Conservation (phyloP, 2,113 vertebrate species). For the Ophiodon elongatus region DNA sequence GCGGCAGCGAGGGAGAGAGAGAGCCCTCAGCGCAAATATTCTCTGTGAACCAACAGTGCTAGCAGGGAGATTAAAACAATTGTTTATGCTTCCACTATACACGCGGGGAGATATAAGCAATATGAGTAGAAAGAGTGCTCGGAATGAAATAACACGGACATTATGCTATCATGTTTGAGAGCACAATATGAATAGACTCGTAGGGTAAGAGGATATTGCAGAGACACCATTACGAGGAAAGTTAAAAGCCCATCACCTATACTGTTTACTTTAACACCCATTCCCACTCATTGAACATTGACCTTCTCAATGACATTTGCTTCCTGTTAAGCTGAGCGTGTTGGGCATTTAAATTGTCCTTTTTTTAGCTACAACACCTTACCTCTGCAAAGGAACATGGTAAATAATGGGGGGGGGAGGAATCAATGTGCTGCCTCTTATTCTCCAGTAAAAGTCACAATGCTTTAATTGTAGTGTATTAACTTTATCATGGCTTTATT, state of each 20-base stretch:
- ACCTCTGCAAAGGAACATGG: slow-evolving; percentile 18
- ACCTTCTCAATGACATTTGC: slow-evolving; percentile 72
- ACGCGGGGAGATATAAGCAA: slow-evolving; percentile 7
- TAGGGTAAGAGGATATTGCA: not conserved
- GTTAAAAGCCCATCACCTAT: slow-evolving; percentile 39
- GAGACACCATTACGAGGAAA: slow-evolving; percentile 9
- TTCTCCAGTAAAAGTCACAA: not conserved
- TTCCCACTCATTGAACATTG: slow-evolving; percentile 40
- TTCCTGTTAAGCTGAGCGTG: slow-evolving; percentile 54
- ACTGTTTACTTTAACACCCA: slow-evolving; percentile 54
- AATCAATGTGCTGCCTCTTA: slow-evolving; percentile 26
- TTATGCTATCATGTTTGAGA: not conserved
- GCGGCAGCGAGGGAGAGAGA: not conserved
- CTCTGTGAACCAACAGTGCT: slow-evolving; percentile 12
- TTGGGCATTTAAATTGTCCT: slow-evolving; percentile 64
- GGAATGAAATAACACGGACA: slow-evolving; percentile 30
- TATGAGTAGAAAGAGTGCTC: slow-evolving; percentile 12
- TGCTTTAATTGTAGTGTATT: slow-evolving; percentile 10
- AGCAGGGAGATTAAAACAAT: slow-evolving; percentile 49
- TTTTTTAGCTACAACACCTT: slow-evolving; percentile 21
- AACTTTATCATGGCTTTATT: no score
- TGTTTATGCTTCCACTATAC: slow-evolving; percentile 39
- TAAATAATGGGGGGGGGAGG: slow-evolving; percentile 33
- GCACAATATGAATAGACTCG: slow-evolving; percentile 5
- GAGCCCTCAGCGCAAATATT: slow-evolving; percentile 26